Evolutionary conservation across 2,113 vertebrate genomes (phyloP).

Genomic region (Butorides virescens): DNA sequence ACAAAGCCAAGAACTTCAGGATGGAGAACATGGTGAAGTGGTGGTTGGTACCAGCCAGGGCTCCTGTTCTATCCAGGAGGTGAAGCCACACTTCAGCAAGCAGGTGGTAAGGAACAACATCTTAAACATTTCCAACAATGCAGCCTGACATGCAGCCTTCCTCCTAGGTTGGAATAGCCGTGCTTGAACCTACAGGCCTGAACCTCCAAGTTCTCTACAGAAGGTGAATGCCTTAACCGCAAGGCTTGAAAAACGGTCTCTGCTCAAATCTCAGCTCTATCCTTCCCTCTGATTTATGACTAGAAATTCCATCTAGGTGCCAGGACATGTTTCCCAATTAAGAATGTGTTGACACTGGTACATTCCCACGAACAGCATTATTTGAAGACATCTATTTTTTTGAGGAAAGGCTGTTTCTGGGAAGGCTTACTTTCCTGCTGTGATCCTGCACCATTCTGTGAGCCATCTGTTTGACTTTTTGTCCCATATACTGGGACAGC

Average conservation of each 20-base stretch:
- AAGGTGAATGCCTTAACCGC: not conserved
- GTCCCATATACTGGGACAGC: not conserved
- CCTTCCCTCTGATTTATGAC: not conserved
- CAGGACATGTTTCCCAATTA: not conserved
- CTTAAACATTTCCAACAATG: not conserved
- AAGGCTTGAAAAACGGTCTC: rapidly evolving
- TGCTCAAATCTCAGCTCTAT: not conserved
- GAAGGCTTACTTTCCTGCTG: not conserved
- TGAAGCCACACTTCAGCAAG: not conserved
- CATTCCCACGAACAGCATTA: not conserved
- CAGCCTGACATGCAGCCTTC: not conserved
- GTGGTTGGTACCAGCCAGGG: not conserved
- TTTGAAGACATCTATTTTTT: not conserved
- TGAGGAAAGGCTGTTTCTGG: not conserved
- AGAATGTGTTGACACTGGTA: not conserved
- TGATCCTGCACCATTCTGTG: not conserved
- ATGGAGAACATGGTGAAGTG: not conserved
- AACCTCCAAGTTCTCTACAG: not conserved
- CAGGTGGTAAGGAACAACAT: not conserved
- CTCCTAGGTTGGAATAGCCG: rapidly evolving
- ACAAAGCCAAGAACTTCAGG: not conserved
- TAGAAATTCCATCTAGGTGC: not conserved
- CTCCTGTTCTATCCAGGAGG: not conserved
- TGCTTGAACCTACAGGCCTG: not conserved
- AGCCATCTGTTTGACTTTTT: not conserved